These are phyloP conservation scores for Dusona sp. DNA, from an alignment of 2,888 invertebrate species.

Conservation along the genomic window DNA sequence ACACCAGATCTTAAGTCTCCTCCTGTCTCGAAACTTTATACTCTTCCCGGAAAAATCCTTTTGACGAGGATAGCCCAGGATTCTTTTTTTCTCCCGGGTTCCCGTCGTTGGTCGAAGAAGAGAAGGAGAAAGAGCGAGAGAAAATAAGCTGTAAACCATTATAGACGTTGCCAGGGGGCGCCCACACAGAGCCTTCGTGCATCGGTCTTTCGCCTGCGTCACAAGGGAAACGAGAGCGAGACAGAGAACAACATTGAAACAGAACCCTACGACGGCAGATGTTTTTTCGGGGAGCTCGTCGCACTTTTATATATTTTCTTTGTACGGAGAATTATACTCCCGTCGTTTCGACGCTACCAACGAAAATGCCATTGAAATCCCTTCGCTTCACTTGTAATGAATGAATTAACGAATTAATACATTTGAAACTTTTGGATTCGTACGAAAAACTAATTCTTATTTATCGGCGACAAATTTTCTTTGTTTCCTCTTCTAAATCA, in stretches of 20 bases:
- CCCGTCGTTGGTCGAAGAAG: neutral
- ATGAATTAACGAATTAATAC: neutral
- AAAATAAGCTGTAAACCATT: constrained; percentile 49
- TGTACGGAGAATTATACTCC: constrained; percentile 39
- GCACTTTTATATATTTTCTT: too few relatives aligned
- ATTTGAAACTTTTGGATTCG: neutral
- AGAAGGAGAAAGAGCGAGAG: neutral
- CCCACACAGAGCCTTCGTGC: constrained; percentile 32
- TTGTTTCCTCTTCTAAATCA: constrained; percentile 50
- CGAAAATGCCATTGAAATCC: neutral
- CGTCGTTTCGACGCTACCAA: too few relatives aligned
- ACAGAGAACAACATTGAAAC: constrained; percentile 25
- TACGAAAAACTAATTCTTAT: neutral
- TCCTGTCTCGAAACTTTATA: constrained; percentile 54
- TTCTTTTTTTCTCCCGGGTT: constrained; percentile 42
- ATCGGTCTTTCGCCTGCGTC: constrained; percentile 1
- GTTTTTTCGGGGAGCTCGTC: neutral
- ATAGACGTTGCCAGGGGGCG: constrained; percentile 60
- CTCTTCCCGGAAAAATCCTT: constrained; percentile 62
- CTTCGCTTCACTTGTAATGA: neutral
- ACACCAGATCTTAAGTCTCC: constrained; percentile 25
- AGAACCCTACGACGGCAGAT: constrained; percentile 42
- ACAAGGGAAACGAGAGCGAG: constrained; percentile 1
- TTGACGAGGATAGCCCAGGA: neutral
- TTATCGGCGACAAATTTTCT: neutral